These are phyloP conservation scores for Cephalopachus bancanus DNA, from an alignment of 2,797 vertebrate genomes.

Conservation along the genomic window DNA sequence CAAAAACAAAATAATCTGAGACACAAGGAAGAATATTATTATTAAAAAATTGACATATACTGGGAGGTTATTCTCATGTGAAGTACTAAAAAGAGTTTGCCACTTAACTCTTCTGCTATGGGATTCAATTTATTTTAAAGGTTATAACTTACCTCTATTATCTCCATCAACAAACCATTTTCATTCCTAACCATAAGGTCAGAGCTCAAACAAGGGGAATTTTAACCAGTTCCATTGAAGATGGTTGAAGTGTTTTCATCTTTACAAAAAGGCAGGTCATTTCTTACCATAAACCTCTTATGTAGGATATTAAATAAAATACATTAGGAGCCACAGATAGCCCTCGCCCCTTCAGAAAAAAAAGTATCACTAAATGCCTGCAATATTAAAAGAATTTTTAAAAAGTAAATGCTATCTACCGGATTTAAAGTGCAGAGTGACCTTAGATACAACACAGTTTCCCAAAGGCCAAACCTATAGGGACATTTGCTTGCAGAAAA, in stretches of 20 bases:
- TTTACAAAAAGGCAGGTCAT: neutral
- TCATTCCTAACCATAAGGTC: conserved; percentile 50
- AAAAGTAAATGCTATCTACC: conserved; percentile 17
- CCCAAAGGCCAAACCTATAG: neutral
- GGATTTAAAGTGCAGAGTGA: conserved; percentile 47
- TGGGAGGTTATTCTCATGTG: conserved; percentile 28
- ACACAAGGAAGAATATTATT: neutral
- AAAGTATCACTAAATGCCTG: neutral
- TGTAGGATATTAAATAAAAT: conserved; percentile 32
- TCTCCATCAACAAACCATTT: conserved; percentile 22
- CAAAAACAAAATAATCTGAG: neutral
- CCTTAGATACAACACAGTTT: neutral
- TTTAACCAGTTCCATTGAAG: neutral
- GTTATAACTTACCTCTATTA: neutral
- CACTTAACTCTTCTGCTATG: neutral
- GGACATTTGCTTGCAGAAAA: conserved; percentile 31
- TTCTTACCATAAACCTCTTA: conserved; percentile 54
- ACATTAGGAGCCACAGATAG: neutral
- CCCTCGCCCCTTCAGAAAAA: neutral
- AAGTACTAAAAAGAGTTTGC: conserved; percentile 54
- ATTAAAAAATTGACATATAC: conserved; percentile 11
- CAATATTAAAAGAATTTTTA: neutral
- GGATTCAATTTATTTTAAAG: conserved; percentile 51
- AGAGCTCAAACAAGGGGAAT: conserved; percentile 46
- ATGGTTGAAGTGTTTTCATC: conserved; percentile 27